A percentile compares a stretch with the other conserved stretches of the same genome.
phyloP scores from a whole-genome alignment of 1,140 invertebrate species.

The Oncopodura yosiiana region DNA sequence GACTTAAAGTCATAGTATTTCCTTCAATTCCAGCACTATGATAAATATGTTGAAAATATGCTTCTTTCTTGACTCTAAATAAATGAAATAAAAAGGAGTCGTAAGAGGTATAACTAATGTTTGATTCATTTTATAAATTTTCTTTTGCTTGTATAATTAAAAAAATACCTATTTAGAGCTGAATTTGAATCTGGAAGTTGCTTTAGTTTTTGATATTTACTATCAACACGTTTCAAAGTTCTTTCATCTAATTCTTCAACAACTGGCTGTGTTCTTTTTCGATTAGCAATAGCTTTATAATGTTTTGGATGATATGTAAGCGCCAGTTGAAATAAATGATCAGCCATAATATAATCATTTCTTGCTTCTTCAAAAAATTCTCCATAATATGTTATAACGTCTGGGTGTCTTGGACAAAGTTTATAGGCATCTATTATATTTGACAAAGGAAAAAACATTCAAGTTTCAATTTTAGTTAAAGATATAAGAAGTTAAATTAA shows the following conservation, averaged over 20 bases:
- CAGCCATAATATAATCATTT: conserved; percentile 76
- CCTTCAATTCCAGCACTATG: conserved; percentile 96
- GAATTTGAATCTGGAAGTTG: conserved; percentile 67
- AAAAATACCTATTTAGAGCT: conserved; percentile 64
- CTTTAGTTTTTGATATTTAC: conserved; percentile 69
- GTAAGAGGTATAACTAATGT: no score
- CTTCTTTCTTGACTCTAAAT: conserved; percentile 85
- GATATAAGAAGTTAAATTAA: not conserved
- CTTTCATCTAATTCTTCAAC: conserved; percentile 82
- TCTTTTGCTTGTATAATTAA: no score
- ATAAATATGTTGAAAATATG: conserved; percentile 92
- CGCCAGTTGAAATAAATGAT: conserved; percentile 76
- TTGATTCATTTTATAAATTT: no score
- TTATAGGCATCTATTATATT: no score
- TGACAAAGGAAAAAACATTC: not conserved
- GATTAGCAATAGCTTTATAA: conserved; percentile 64
- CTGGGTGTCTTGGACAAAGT: conserved; percentile 79
- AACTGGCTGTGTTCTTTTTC: conserved; percentile 69
- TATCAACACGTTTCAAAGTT: conserved; percentile 69
- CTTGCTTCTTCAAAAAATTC: conserved; percentile 82
- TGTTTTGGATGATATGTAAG: conserved; percentile 73
- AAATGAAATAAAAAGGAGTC: no score
- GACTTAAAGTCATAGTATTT: conserved; percentile 88
- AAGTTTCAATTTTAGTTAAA: not conserved
- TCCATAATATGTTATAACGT: conserved; percentile 83